Base-by-base conservation (phyloP, 2,113 vertebrate species). In the Lota lota region DNA sequence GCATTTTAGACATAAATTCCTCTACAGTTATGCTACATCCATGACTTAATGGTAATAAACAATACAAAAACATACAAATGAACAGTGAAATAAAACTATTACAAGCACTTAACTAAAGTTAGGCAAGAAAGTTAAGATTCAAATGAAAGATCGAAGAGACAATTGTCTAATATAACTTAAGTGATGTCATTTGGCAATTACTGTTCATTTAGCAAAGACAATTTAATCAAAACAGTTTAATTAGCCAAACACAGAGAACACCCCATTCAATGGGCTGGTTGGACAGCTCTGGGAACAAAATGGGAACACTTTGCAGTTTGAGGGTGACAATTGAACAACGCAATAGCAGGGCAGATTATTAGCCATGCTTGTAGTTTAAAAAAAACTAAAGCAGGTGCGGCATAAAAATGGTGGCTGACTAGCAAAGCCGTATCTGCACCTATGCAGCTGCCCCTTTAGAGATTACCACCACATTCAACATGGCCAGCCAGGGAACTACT, bases 371-470 rank as follows among this genome's bases (percentile, higher is more conserved):
- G 20, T 20, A 14, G 59, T 61, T 61, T 36, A 71, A 62, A 68
- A 59, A 63, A 18, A 18, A 19, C 61, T 50, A 40, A 54, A 22
- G 47, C 67, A 81, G 77, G 77, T 79, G 59, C 40, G 22, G 40
- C 40, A 64, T 62, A 70, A 84, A 65, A 57, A 85, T 74, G 83
- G 14, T 60, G 62, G 80, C 69, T 28, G 61, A 82, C 86, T 20
- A 1, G 17, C 67, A 61, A 68, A 36, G 64, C 40, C 72, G 56
- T 87, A 81, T 81, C 79, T 79, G 79, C 57, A 70, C 74, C 47
- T 83, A 64, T 68, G 76, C 90, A 88, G 88, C 90, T 90, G 89
- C 73, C 74, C 76, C 79, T 87, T 90, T 87, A 80, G 75, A 88
- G 91, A 92, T 91, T 89, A 80, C 76, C 15, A 24, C 70, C 70